Percentiles rank a stretch among this genome's conserved stretches.
These are phyloP conservation scores for Pogonus chalceus DNA, from an alignment of 1,140 invertebrate genomes.

Conservation along the genomic window DNA sequence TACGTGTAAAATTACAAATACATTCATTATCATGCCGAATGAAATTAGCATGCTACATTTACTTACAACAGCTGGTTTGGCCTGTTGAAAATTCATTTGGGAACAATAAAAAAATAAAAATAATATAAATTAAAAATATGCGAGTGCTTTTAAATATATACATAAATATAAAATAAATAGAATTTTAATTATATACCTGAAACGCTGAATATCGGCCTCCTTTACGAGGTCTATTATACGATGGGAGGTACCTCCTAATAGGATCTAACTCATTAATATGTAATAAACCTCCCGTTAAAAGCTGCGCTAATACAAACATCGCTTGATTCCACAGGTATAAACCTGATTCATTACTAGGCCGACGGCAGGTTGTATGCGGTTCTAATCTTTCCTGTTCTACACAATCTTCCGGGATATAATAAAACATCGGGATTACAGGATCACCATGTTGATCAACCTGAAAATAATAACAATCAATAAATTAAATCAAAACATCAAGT, in stretches of 20 bases:
- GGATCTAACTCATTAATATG: slow-evolving; percentile 95
- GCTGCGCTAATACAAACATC: slow-evolving; percentile 85
- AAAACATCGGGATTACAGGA: slow-evolving; percentile 77
- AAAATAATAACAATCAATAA: background rate
- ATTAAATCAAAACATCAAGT: slow-evolving; percentile 53
- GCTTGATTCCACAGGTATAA: slow-evolving; percentile 85
- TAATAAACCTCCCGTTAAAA: slow-evolving; percentile 78
- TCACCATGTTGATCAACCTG: slow-evolving; percentile 40
- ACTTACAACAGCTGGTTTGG: slow-evolving; percentile 66
- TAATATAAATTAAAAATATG: slow-evolving; percentile 23
- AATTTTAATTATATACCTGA: slow-evolving; percentile 56
- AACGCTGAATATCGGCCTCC: slow-evolving; percentile 92
- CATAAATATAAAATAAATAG: slow-evolving; percentile 8
- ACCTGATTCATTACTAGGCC: slow-evolving; percentile 51
- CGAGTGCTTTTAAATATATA: slow-evolving; percentile 5
- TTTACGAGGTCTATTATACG: slow-evolving; percentile 83
- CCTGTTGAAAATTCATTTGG: too few relatives aligned
- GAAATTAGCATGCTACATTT: too few relatives aligned
- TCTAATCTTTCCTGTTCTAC: slow-evolving; percentile 63
- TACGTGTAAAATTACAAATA: slow-evolving; percentile 7
- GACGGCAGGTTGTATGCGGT: slow-evolving; percentile 56
- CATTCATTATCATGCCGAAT: too few relatives aligned
- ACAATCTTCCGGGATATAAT: slow-evolving; percentile 74
- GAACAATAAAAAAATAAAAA: slow-evolving; percentile 42
- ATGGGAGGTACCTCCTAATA: slow-evolving; percentile 88